Percentiles rank a stretch among this genome's conserved stretches.
Evolutionary conservation across 2,113 vertebrate genomes (phyloP).

Genomic region (Poeciliopsis prolifica): DNA sequence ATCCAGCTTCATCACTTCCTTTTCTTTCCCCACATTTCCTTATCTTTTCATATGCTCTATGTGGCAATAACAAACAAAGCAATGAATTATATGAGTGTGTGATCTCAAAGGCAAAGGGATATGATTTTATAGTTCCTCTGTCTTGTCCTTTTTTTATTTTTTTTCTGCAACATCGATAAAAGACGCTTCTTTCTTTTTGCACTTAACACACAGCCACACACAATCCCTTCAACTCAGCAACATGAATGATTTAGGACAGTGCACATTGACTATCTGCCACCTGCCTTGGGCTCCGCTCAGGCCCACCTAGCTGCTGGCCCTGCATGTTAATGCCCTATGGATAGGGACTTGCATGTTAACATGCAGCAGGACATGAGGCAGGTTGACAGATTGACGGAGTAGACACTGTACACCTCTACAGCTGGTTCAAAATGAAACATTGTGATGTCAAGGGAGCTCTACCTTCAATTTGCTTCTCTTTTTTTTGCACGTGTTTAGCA

Average conservation of each 20-base stretch:
- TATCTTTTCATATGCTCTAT: neutral
- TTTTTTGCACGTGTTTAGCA: neutral
- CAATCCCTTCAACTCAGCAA: slow-evolving; percentile 56
- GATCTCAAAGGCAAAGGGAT: slow-evolving; percentile 32
- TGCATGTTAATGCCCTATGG: slow-evolving; percentile 74
- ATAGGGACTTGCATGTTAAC: slow-evolving; percentile 78
- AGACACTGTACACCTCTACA: slow-evolving; percentile 43
- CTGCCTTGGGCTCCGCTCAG: slow-evolving; percentile 73
- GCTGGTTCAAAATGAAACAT: slow-evolving; percentile 32
- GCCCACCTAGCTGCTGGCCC: slow-evolving; percentile 75
- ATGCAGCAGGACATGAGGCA: slow-evolving; percentile 45
- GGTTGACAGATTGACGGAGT: slow-evolving; percentile 60
- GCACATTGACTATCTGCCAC: slow-evolving; percentile 81
- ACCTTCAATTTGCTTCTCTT: slow-evolving; percentile 31
- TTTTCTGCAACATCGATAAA: slow-evolving; percentile 33
- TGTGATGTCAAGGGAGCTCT: slow-evolving; percentile 29
- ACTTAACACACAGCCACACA: slow-evolving; percentile 21
- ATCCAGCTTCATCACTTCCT: neutral
- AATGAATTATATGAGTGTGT: slow-evolving; percentile 31
- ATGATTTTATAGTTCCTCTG: slow-evolving; percentile 17
- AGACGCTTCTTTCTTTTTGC: slow-evolving; percentile 22
- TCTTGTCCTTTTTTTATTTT: slow-evolving; percentile 24
- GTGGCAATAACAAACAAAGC: slow-evolving; percentile 26
- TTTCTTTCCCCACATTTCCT: slow-evolving; percentile 7
- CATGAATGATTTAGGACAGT: slow-evolving; percentile 81